A percentile compares a stretch with the other conserved stretches of the same genome.
Conservation (phyloP, 2,797 vertebrate genomes). For the Chiloscyllium punctatum region DNA sequence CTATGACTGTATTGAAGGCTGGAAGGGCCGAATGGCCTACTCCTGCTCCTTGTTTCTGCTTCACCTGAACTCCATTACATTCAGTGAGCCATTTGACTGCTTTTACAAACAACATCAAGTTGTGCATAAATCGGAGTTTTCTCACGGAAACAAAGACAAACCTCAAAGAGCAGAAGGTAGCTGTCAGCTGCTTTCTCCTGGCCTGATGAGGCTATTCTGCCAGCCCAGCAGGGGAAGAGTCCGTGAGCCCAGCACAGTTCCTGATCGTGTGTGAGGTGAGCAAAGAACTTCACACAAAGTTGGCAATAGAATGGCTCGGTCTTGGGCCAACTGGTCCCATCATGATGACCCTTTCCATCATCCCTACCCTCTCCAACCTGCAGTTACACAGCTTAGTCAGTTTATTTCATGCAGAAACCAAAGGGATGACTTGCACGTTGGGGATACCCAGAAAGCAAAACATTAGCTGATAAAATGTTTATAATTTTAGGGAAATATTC, state of each 20-base stretch:
- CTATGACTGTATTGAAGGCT: too few relatives aligned
- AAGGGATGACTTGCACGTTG: not conserved
- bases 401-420: slow-evolving; percentile 1
- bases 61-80: not conserved
- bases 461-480: not conserved
- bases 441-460: not conserved
- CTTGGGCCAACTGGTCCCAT: too few relatives aligned
- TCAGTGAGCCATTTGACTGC: not conserved
- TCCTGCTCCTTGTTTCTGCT: too few relatives aligned
- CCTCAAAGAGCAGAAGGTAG: not conserved
- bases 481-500: not conserved
- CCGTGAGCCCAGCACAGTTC: not conserved
- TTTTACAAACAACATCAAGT: not conserved
- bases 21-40: too few relatives aligned
- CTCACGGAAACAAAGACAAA: not conserved
- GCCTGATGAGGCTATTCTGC: not conserved
- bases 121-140: not conserved
- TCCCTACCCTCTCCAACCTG: not conserved
- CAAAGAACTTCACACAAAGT: not conserved
- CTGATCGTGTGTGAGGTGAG: not conserved
- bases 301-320: not conserved
- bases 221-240: not conserved
- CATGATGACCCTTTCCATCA: not conserved
- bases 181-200: not conserved
- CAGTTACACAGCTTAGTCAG: not conserved